phyloP scores from a whole-genome alignment of 2,113 vertebrate species.

The Aegithalos caudatus region DNA sequence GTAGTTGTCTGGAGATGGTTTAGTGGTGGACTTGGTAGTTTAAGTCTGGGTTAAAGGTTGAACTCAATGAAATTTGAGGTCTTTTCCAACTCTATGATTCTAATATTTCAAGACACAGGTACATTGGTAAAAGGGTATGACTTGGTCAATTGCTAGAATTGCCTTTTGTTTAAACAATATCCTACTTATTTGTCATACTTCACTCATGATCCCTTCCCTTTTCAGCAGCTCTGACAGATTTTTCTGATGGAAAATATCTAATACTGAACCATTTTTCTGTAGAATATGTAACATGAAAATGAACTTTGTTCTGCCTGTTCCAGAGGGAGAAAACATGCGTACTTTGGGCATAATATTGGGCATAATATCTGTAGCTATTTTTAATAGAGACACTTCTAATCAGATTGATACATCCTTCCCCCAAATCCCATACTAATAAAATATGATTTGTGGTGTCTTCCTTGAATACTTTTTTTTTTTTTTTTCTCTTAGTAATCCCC shows the following conservation, averaged over 20 bases:
- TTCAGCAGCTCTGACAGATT: neutral
- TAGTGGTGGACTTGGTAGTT: neutral
- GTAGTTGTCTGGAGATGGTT: neutral
- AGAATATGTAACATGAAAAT: neutral
- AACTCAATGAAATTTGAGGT: neutral
- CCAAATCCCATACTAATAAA: neutral
- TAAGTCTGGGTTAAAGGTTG: neutral
- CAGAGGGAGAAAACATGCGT: neutral
- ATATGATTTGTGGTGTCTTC: neutral
- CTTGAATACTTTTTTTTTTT: neutral
- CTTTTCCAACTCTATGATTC: neutral
- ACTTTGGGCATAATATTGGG: neutral
- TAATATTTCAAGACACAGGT: neutral
- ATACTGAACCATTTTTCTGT: neutral
- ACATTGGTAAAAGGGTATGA: neutral
- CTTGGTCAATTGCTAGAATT: neutral
- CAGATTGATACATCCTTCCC: neutral
- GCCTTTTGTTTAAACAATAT: neutral
- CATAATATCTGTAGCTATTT: neutral
- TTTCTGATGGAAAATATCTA: neutral
- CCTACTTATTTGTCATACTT: neutral
- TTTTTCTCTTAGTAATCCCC: neutral
- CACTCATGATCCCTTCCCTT: neutral
- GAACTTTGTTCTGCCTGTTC: neutral
- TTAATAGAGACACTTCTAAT: neutral